Percentiles rank a stretch among this genome's conserved stretches.
phyloP scores from a whole-genome alignment of 2,113 vertebrate genomes.

The Eclectus roratus region DNA sequence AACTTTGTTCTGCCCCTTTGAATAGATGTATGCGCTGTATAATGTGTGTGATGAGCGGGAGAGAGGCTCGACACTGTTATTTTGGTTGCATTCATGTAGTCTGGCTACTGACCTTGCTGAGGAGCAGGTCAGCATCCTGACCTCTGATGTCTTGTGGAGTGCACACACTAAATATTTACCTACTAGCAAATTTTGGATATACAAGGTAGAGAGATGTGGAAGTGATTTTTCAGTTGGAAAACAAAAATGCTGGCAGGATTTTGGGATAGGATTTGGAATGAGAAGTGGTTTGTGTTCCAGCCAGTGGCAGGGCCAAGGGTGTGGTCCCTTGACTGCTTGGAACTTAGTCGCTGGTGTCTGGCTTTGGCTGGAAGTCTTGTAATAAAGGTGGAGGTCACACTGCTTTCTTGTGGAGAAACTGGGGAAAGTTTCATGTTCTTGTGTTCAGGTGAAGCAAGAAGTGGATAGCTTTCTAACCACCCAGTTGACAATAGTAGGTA shows the following conservation, averaged over 20 bases:
- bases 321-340: not conserved
- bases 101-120: not conserved
- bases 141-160: not conserved
- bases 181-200: not conserved
- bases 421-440: not conserved
- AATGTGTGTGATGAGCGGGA: rapidly evolving
- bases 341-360: not conserved
- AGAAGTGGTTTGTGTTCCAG: not conserved
- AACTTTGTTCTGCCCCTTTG: not conserved
- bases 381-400: not conserved
- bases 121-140: not conserved
- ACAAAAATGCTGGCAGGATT: not conserved
- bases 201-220: not conserved
- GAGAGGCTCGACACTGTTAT: not conserved
- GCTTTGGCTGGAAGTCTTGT: not conserved
- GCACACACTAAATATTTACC: not conserved
- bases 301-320: slow-evolving; percentile 28
- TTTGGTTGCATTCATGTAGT: not conserved
- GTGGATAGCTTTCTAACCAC: not conserved
- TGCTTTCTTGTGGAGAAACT: not conserved
- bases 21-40: rapidly evolving
- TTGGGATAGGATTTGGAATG: not conserved
- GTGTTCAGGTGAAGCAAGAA: not conserved
- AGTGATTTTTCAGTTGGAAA: not conserved
- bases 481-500: not conserved